Conservation (phyloP, 1,140 invertebrate genomes). For the Pteromalus puparum region DNA sequence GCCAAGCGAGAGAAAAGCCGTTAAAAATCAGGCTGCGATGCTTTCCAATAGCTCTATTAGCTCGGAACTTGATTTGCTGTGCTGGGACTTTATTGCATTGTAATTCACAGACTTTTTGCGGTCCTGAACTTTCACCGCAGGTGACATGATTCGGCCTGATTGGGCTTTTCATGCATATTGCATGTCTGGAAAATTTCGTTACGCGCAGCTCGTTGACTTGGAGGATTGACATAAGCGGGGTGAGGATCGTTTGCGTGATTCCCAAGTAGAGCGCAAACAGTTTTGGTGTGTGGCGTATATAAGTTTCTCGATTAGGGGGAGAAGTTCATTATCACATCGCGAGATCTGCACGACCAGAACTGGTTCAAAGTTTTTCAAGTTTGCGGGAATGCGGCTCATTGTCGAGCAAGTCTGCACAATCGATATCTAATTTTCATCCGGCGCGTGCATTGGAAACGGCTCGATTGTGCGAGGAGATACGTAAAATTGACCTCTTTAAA, state of each 20-base stretch:
- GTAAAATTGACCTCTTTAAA: slow-evolving; percentile 17
- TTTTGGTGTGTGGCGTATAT: not conserved
- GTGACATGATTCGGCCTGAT: no score
- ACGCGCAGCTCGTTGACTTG: no score
- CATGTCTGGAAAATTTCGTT: no score
- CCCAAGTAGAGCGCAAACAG: no score
- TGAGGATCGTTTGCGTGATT: no score
- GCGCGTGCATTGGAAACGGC: not conserved
- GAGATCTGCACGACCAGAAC: not conserved
- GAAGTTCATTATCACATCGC: not conserved
- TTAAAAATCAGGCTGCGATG: not conserved
- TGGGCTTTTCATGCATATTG: no score
- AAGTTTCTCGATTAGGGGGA: not conserved
- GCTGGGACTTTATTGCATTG: not conserved
- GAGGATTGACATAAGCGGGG: no score
- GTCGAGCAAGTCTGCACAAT: not conserved
- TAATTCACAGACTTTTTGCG: not conserved
- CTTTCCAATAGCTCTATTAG: slow-evolving; percentile 23
- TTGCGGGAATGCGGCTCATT: not conserved
- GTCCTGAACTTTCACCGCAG: no score
- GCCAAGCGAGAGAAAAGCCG: slow-evolving; percentile 9
- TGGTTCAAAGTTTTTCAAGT: slow-evolving; percentile 19
- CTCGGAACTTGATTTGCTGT: slow-evolving; percentile 1
- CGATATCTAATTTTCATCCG: slow-evolving; percentile 8
- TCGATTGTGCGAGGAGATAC: not conserved